Evolutionary conservation across 2,797 vertebrate species (phyloP), one percentile per base, ranked within the genome.

Genomic region (Rhinophrynus dorsalis): DNA sequence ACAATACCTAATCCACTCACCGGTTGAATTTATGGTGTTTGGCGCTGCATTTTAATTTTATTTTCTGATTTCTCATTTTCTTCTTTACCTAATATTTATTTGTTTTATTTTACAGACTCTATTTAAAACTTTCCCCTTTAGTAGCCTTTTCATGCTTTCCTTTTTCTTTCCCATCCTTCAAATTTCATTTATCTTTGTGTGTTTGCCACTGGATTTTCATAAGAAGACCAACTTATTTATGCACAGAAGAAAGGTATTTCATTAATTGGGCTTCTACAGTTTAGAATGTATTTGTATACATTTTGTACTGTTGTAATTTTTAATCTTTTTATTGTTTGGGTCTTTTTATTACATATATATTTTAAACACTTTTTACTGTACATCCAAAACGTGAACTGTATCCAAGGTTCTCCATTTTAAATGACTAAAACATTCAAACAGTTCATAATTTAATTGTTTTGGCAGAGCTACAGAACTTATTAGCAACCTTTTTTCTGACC

Each of bases 171-270:
- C 90, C 82, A 82, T 77, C 68, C 78, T 85, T 26, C 88, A 84
- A 79, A 85, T 90, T 84, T 90, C 89, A 86, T 95, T 92, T 86
- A 83, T 90, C 74, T 86, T 82, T 81, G 61, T 80, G 81, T 78
- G 80, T 78, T 81, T 87, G 85, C 78, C 86, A 88, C 87, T 89
- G 91, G 93, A 89, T 89, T 91, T 89, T 94, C 88, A 87, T 93
- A 90, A 95, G 94, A 96, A 95, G 95, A 95, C 88, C 92, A 93
- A 82, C 92, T 92, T 88, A 94, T 91, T 90, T 94, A 92, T 92
- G 80, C 92, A 87, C 94, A 93, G 80, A 95, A 92, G 88, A 96
- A 94, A 96, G 95, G 94, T 97, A 97, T 81, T 83, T 67, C 37
- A 18, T 55, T 29, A 21, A 30, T 21, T 47, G 23, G 51, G 12